phyloP scores from a whole-genome alignment of 2,797 vertebrate genomes.

The Dendrocincla fuliginosa region DNA sequence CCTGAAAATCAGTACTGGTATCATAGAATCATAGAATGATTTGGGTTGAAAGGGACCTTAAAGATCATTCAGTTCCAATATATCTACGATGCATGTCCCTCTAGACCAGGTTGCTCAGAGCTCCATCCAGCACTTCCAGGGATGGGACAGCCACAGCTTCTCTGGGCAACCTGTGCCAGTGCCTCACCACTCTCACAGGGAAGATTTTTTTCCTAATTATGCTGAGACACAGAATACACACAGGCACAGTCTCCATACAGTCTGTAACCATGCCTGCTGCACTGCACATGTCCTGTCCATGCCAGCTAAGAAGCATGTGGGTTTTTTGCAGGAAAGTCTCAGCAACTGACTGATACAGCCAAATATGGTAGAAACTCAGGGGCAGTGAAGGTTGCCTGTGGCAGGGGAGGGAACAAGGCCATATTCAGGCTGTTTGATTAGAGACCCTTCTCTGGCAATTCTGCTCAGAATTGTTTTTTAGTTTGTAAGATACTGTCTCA shows the following conservation, averaged over 20 bases:
- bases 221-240: neutral
- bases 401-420: neutral
- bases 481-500: neutral
- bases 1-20: neutral
- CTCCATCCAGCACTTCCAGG: neutral
- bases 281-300: neutral
- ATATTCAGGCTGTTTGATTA: neutral
- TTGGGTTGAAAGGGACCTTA: neutral
- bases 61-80: neutral
- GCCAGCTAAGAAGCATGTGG: neutral
- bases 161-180: neutral
- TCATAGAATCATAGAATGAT: neutral
- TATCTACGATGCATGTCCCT: neutral
- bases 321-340: neutral
- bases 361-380: neutral
- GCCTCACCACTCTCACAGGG: neutral
- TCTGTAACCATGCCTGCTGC: neutral
- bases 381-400: neutral
- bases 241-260: neutral
- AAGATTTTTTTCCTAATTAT: neutral
- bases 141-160: neutral
- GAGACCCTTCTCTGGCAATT: neutral
- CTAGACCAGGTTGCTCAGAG: neutral
- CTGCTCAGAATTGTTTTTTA: neutral
- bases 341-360: neutral